Conservation (phyloP, 2,888 invertebrate species). For the Sarcophaga caerulescens region DNA sequence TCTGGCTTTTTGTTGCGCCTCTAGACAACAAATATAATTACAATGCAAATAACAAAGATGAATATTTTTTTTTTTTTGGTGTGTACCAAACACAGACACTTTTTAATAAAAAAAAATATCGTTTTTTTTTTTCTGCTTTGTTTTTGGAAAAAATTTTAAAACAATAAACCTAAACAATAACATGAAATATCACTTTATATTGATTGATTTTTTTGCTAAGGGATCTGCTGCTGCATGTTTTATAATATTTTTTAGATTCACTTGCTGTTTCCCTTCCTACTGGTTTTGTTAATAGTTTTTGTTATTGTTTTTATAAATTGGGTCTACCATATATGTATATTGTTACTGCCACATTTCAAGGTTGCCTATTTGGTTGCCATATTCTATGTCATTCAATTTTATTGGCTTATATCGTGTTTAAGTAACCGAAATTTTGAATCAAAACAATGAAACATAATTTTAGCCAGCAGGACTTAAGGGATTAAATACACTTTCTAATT, state of each 20-base stretch:
- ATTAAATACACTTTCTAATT: too few species aligned
- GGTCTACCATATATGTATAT: too few species aligned
- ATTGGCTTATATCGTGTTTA: too few species aligned
- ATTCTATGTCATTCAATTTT: neutral
- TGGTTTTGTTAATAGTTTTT: neutral
- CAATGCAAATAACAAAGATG: slow-evolving; percentile 5
- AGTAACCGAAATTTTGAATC: too few species aligned
- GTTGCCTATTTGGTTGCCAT: slow-evolving; percentile 1
- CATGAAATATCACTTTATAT: slow-evolving; percentile 28
- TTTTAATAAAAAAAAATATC: slow-evolving; percentile 12
- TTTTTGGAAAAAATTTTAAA: slow-evolving; percentile 19
- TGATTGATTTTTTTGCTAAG: slow-evolving; percentile 31
- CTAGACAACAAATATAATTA: slow-evolving; percentile 9
- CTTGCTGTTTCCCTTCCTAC: neutral
- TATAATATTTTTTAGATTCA: slow-evolving; percentile 10
- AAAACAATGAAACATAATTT: too few species aligned
- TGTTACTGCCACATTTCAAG: neutral
- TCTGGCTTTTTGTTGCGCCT: neutral
- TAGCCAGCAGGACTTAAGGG: too few species aligned
- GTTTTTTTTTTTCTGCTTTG: neutral
- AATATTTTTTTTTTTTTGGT: neutral
- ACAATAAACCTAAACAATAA: neutral
- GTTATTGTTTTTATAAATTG: neutral
- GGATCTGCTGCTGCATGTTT: neutral
- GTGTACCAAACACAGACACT: neutral